These are phyloP conservation scores for Aquatica leii DNA, from an alignment of 2,888 invertebrate species.

Conservation along the genomic window DNA sequence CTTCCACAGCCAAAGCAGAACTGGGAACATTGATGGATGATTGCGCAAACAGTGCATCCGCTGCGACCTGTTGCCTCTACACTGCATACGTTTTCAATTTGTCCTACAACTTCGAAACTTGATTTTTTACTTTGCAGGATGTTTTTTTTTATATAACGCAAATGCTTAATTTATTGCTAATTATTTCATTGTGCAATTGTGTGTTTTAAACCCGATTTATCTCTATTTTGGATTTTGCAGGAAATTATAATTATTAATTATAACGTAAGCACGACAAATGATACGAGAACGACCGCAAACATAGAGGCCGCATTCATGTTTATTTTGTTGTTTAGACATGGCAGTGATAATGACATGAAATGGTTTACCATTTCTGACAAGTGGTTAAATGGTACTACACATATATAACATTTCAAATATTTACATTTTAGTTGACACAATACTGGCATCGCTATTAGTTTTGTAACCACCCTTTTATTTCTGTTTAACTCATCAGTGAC, in stretches of 20 bases:
- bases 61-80: conserved; percentile 54
- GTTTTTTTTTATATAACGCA: conserved; percentile 1
- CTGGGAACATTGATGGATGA: conserved; percentile 54
- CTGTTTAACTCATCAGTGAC: conserved; percentile 4
- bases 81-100: conserved; percentile 38
- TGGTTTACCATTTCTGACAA: conserved; percentile 32
- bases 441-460: conserved; percentile 9
- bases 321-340: conserved; percentile 22
- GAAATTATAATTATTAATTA: conserved; percentile 9
- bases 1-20: conserved; percentile 46
- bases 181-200: too few species aligned
- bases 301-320: conserved; percentile 23
- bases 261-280: conserved; percentile 12
- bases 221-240: conserved; percentile 2
- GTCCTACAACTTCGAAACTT: conserved; percentile 19
- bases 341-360: conserved; percentile 28
- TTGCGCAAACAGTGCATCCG: conserved; percentile 54
- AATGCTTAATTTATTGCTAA: too few species aligned
- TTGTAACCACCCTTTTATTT: not conserved
- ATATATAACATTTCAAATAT: conserved; percentile 36
- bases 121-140: conserved; percentile 5
- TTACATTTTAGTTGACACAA: conserved; percentile 49
- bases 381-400: conserved; percentile 21
- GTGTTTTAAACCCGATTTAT: not conserved
- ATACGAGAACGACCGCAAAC: conserved; percentile 26